Evolutionary conservation across 2,797 vertebrate species (phyloP), one percentile per base, ranked within the genome.

Genomic region (Luscinia megarhynchos): DNA sequence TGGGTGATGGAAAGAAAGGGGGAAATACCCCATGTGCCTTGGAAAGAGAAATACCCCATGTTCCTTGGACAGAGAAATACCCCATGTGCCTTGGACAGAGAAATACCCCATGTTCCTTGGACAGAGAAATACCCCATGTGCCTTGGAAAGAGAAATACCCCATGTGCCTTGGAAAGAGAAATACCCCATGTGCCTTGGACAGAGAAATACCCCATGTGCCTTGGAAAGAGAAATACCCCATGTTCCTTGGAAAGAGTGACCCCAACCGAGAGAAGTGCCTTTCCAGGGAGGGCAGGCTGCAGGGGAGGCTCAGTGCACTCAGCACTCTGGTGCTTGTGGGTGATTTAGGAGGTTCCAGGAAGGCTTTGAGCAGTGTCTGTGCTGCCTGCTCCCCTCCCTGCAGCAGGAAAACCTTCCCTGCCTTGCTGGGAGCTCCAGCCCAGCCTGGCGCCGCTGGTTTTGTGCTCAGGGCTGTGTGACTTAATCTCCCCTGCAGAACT

Each of bases 391-490:
- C 64, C 84, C 76, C 68, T 27, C 78, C 84, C 70, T 87, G 64
- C 11, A 1, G 74, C 51, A 87, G 77, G 81, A 91, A 80, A 87
- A 50, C 1, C 2, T 51, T 53, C 53, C 7, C 51, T 38, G 63
- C 64, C 61, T 67, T 26, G 84, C 91, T 70, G 87, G 45, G 82
- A 89, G 54, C 9, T 7, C 16, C 3, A 78, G 73, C 76, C 93
- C 79, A n/a, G 86, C 57, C 89, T 84, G 96, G 91, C 22, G 7
- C 95, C 38, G 6, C 87, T 30, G 87, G 51, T 72, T 94, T 82
- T 43, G 0, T 34, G 62, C 36, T 50, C 46, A 38, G 29, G 30
- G 78, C 81, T 10, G 6, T 24, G 20, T 59, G 84, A 84, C 84
- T 92, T 53, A 24, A 83, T 70, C 53, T 61, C 20, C 46, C 68